Conservation (phyloP, 2,888 invertebrate genomes). For the Callyntrura guangdongensis region DNA sequence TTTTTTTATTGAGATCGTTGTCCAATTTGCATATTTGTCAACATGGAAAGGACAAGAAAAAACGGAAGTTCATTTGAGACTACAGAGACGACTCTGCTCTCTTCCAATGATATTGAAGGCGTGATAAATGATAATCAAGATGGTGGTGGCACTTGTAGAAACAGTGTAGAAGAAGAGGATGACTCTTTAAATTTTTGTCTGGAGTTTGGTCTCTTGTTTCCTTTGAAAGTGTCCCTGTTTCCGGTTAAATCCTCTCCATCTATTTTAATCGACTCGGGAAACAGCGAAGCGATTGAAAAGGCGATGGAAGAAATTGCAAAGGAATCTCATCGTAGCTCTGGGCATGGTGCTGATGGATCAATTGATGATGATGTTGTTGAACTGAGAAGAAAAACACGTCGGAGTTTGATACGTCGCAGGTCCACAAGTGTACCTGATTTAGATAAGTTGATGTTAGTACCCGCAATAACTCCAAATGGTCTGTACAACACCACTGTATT, state of each 20-base stretch:
- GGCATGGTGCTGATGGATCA: constrained; percentile 32
- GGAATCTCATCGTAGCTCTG: background rate
- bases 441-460: constrained; percentile 81
- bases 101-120: too few relatives aligned
- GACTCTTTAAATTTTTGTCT: constrained; percentile 77
- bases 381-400: constrained; percentile 61
- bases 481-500: constrained; percentile 23
- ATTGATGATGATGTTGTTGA: constrained; percentile 72
- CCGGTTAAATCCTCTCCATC: constrained; percentile 87
- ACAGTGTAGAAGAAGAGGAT: constrained; percentile 62
- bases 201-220: constrained; percentile 88
- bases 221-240: constrained; percentile 88
- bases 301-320: constrained; percentile 52
- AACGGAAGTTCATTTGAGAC: too few relatives aligned
- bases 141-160: constrained; percentile 3
- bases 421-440: constrained; percentile 84
- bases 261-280: constrained; percentile 77
- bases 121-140: background rate
- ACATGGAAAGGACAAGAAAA: too few relatives aligned
- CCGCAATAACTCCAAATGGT: constrained; percentile 19
- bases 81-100: too few relatives aligned
- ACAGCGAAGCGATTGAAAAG: constrained; percentile 69
- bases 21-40: too few relatives aligned
- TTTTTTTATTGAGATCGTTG: too few relatives aligned
- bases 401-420: constrained; percentile 81